These are phyloP conservation scores for Coleophora deauratella DNA, from an alignment of 2,888 invertebrate genomes.

Conservation along the genomic window DNA sequence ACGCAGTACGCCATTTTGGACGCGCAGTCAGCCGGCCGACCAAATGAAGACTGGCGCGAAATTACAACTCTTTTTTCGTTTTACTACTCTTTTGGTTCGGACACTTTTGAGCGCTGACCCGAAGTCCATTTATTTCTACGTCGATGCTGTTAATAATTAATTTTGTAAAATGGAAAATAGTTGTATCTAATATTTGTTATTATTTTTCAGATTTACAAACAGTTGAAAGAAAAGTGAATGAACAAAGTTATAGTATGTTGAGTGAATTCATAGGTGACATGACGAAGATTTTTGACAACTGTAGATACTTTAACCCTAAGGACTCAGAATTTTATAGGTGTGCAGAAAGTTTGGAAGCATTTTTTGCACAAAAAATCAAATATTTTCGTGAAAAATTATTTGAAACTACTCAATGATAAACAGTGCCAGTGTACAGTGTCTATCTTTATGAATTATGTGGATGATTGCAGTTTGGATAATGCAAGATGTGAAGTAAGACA, in stretches of 20 bases:
- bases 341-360: slow-evolving; percentile 95
- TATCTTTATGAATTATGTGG: slow-evolving; percentile 25
- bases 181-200: too few relatives aligned
- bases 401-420: slow-evolving; percentile 71
- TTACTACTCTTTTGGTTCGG: background rate
- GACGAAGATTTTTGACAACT: slow-evolving; percentile 99
- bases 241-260: slow-evolving; percentile 87
- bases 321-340: slow-evolving; percentile 97
- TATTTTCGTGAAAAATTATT: slow-evolving; percentile 88
- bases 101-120: too few relatives aligned
- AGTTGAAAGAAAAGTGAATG: slow-evolving; percentile 90
- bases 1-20: background rate
- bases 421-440: slow-evolving; percentile 50
- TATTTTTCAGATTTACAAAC: slow-evolving; percentile 93
- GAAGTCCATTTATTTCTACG: too few relatives aligned
- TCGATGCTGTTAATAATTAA: background rate
- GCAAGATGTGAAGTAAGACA: background rate
- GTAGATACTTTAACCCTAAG: slow-evolving; percentile 96
- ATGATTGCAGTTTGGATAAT: background rate
- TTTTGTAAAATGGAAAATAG: too few relatives aligned
- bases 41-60: too few relatives aligned
- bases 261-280: slow-evolving; percentile 98
- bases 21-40: background rate
- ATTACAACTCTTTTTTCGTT: too few relatives aligned
- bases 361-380: slow-evolving; percentile 95